Base-by-base conservation (phyloP, 2,797 vertebrate genomes). In the Ceyx erithaca region DNA sequence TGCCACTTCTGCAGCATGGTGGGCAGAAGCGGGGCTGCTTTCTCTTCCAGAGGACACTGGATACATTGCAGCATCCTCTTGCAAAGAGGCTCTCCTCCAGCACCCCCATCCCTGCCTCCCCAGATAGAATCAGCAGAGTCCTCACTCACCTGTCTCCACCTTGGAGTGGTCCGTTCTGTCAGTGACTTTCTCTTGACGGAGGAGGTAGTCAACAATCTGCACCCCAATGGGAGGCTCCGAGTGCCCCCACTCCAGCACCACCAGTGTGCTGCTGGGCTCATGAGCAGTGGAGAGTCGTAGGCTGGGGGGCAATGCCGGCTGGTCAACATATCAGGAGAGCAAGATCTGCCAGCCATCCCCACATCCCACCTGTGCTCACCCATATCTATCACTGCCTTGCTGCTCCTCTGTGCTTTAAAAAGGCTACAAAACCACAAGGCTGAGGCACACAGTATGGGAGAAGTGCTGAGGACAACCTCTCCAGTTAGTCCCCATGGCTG, bases 191-290 rank as follows among this genome's bases (percentile, higher is more conserved):
- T 99, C 99, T 90, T 99, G 99, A 69, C 99, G 99, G 92, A 99
- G 98, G 94, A 99, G 98, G 96, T 99, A 99, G 97, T 99, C 99
- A 0, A 99, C 98, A 2, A 99, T 98, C 87, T 99, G 98, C 46
- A 99, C 99, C 8, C 99, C 99, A 1, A 99, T 99, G 25, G 99
- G 98, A 7, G 99, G 99, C 95, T 99, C 99, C 0, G 98, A 98
- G 94, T 99, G 99, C 72, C 98, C 98, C 99, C 99, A 99, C 92
- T 99, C 99, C 96, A 99, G 97, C 87, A 99, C 99, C 92, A 99
- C 98, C 85, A 99, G 96, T 18, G 99, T 99, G 97, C 99, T 99
- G 97, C 99, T 99, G 94, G 99, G 99, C 96, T 99, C 99, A 0
- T 99, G 99, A 23, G 96, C 97, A 2, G 98, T 99, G 37, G 99